phyloP scores from a whole-genome alignment of 2,113 vertebrate species.

The Uria lomvia region DNA sequence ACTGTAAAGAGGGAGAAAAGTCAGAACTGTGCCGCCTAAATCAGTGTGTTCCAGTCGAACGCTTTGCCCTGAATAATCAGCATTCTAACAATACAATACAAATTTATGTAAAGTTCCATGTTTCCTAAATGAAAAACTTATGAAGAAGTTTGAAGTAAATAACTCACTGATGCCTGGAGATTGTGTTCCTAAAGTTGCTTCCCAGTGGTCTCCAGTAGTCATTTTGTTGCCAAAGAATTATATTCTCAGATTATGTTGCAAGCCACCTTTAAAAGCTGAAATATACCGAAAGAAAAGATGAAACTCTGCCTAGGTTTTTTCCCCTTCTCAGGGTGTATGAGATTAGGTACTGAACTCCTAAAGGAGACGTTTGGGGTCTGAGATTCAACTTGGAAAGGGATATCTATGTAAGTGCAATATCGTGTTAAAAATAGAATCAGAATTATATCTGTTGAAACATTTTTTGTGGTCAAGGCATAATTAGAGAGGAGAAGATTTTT shows the following conservation, averaged over 20 bases:
- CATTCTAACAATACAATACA: neutral
- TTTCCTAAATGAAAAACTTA: neutral
- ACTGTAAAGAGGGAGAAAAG: neutral
- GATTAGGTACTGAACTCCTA: neutral
- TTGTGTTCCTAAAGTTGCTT: neutral
- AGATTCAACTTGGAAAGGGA: neutral
- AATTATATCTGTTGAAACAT: neutral
- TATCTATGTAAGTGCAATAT: neutral
- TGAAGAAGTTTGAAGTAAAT: neutral
- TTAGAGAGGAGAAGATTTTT: neutral
- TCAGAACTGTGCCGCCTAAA: neutral
- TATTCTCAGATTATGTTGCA: neutral
- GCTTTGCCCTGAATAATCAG: neutral
- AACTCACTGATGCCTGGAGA: neutral
- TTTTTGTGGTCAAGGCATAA: neutral
- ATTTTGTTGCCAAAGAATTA: neutral
- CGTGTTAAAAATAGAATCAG: neutral
- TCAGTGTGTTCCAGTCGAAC: neutral
- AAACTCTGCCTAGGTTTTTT: neutral
- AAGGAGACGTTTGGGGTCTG: neutral
- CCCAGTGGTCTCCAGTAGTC: neutral
- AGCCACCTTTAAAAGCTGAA: neutral
- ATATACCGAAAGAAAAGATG: neutral
- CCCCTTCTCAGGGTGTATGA: neutral
- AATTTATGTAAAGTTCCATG: neutral